phyloP scores from a whole-genome alignment of 2,888 invertebrate species.

The Acanthococcus lagerstroemiae region DNA sequence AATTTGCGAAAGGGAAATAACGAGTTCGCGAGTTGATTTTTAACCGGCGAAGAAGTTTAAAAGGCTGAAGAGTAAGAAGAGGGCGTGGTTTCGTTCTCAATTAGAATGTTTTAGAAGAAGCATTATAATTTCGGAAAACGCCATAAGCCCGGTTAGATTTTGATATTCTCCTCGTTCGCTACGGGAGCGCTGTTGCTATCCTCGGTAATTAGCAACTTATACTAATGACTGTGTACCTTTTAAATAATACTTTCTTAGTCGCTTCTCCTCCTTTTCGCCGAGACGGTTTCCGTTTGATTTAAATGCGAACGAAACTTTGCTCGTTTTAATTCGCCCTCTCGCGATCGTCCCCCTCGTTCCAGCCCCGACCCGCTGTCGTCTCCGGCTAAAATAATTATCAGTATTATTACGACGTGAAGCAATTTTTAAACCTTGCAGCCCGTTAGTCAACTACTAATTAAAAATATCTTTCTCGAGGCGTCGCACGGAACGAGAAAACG shows the following conservation, averaged over 20 bases:
- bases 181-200: slow-evolving; percentile 17
- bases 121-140: slow-evolving; percentile 8
- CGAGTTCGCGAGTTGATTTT: background rate
- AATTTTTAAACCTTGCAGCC: background rate
- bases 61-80: background rate
- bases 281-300: background rate
- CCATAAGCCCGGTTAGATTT: slow-evolving; percentile 3
- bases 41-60: background rate
- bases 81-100: slow-evolving; percentile 30
- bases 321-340: background rate
- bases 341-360: slow-evolving; percentile 6
- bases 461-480: background rate
- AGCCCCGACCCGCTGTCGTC: slow-evolving; percentile 9
- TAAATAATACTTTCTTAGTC: slow-evolving; percentile 29
- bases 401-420: slow-evolving; percentile 19
- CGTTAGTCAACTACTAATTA: background rate
- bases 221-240: slow-evolving; percentile 31
- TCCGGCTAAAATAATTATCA: slow-evolving; percentile 22
- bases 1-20: no score
- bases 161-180: background rate
- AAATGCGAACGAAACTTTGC: background rate
- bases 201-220: slow-evolving; percentile 30
- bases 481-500: background rate
- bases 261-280: slow-evolving; percentile 32
- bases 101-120: slow-evolving; percentile 16